These are phyloP conservation scores for Echiichthys vipera DNA, from an alignment of 2,797 vertebrate genomes.

Conservation along the genomic window DNA sequence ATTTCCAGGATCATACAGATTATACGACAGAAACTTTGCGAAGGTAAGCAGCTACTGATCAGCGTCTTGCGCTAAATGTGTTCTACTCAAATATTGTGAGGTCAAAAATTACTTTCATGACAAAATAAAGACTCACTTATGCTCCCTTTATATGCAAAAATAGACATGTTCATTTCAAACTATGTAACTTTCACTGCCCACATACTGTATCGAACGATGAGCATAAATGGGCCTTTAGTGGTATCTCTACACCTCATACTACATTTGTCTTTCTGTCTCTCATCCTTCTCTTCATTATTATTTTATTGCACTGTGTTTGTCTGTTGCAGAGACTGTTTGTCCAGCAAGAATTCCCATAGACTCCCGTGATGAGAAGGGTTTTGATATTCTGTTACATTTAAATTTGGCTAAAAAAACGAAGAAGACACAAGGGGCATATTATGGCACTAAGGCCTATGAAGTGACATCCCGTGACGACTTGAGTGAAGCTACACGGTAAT, in stretches of 20 bases:
- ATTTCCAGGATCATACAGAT: constrained; percentile 97
- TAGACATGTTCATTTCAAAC: no score
- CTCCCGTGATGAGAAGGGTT: constrained; percentile 95
- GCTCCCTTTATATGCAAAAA: no score
- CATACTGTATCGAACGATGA: no score
- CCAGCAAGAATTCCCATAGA: constrained; percentile 92
- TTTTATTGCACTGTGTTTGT: constrained; percentile 24
- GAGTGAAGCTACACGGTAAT: constrained; percentile 92
- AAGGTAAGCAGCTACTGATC: constrained; percentile 86
- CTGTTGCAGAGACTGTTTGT: constrained; percentile 93
- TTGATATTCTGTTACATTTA: constrained; percentile 94
- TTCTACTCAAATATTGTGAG: background rate
- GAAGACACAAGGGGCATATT: constrained; percentile 90
- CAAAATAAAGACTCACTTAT: no score
- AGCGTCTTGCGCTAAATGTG: background rate
- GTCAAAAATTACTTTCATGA: constrained; percentile 10
- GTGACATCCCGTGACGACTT: constrained; percentile 91
- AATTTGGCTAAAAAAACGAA: constrained; percentile 94
- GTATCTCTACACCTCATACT: background rate
- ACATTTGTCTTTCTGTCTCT: background rate
- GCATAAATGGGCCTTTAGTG: no score
- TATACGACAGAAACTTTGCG: constrained; percentile 98
- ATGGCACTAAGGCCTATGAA: constrained; percentile 91
- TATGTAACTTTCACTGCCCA: no score
- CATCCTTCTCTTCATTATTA: background rate